A percentile compares a stretch with the other conserved stretches of the same genome.
These are phyloP conservation scores for Laupala kohalensis DNA, from an alignment of 1,140 invertebrate genomes.

Conservation along the genomic window DNA sequence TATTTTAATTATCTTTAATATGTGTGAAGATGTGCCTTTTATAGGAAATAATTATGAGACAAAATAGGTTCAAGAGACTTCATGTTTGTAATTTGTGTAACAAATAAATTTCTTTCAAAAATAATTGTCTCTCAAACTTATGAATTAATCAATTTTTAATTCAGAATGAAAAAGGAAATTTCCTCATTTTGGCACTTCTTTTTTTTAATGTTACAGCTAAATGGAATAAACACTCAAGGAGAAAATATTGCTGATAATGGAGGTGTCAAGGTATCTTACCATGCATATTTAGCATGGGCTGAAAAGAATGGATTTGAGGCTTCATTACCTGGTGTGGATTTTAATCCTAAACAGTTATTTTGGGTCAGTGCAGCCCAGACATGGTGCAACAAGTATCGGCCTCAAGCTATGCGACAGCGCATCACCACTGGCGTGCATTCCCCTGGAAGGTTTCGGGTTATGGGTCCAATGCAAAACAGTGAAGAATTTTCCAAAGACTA, in stretches of 20 bases:
- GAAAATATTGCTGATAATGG: slow-evolving; percentile 89
- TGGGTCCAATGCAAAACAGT: slow-evolving; percentile 51
- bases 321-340: slow-evolving; percentile 42
- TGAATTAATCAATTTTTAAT: background rate
- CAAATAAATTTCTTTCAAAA: background rate
- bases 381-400: slow-evolving; percentile 52
- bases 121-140: background rate
- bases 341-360: slow-evolving; percentile 37
- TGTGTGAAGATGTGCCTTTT: no score
- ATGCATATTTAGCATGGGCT: slow-evolving; percentile 62
- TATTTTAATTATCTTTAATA: no score
- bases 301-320: slow-evolving; percentile 48
- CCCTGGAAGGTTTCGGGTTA: slow-evolving; percentile 39
- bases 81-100: no score
- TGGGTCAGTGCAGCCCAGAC: slow-evolving; percentile 45
- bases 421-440: slow-evolving; percentile 48
- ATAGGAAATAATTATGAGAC: no score
- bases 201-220: slow-evolving; percentile 40
- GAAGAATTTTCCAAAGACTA: slow-evolving; percentile 49
- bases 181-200: no score
- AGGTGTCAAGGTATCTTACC: slow-evolving; percentile 75
- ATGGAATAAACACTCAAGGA: slow-evolving; percentile 78
- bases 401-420: slow-evolving; percentile 52
- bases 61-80: no score
- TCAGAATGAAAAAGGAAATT: no score